Base-by-base conservation (phyloP, 1,140 invertebrate species). In the Trichonephila clavipes region DNA sequence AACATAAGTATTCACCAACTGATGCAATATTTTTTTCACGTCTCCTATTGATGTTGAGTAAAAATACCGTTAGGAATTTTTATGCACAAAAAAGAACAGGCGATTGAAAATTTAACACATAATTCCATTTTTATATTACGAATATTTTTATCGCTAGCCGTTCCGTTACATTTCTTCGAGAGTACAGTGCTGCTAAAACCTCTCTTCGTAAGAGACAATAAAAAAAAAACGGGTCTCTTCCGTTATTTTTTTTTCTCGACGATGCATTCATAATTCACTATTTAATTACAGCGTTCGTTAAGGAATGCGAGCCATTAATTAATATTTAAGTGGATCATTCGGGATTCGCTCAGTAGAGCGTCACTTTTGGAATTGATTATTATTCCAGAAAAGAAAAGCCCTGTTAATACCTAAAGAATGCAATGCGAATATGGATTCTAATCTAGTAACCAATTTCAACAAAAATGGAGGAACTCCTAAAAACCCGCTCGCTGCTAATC, bases 291-390 rank as follows among this genome's bases (percentile, higher is more conserved):
- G 81, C 90, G 24, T 85, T 85, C 90, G 64, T 92, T 92, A 85
- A 92, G 62, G 90, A 85, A 92, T 83, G 82, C 81, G 90, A 92
- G 40, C 90, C 90, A 92, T 92, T 92, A 92, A 85, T 85, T 92
- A 92, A 92, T 92, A 85, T 85, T 92, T 92, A 92, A 92, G 90
- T 92, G 90, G 90, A 92, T 92, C 90, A 92, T 81, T 92, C 64
- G 19, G 61, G 34, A 51, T 85, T 21, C 61, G 89, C 44, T 90
- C 89, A 82, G 34, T 24, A 40, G 89, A 92, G 90, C 90, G 77
- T 92, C 82, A 85, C 28, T 83, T 92, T 92, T 40, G 24, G 59
- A 85, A 92, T 85, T 92, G 90, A 92, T 92, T 92, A 92, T 92
- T 91, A 92, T 85, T 92, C 51, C 64, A 44, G 66, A 61, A 85